These are phyloP conservation scores for Spatulosminthurus flaviceps DNA, from an alignment of 2,888 invertebrate species.

Conservation along the genomic window DNA sequence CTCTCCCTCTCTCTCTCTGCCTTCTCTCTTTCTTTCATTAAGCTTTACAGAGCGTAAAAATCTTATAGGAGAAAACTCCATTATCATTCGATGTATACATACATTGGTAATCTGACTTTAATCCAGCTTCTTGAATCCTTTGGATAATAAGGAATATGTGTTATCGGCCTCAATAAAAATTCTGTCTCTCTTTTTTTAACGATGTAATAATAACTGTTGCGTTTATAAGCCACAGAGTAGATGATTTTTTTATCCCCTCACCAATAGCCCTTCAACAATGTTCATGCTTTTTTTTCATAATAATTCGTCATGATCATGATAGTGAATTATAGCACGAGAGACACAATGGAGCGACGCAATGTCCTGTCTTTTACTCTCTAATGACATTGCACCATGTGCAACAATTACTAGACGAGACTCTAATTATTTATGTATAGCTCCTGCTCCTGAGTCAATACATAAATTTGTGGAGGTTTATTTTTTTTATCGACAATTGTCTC, in stretches of 20 bases:
- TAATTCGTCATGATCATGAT: conserved; percentile 34
- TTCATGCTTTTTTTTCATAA: conserved; percentile 30
- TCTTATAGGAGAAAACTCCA: conserved; percentile 15
- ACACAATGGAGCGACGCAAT: background rate
- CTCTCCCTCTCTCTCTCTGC: too few relatives aligned
- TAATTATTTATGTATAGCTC: too few relatives aligned
- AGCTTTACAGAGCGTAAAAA: conserved; percentile 51
- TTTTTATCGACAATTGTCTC: too few relatives aligned
- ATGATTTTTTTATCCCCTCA: background rate
- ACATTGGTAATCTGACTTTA: conserved; percentile 21
- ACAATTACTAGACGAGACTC: too few relatives aligned
- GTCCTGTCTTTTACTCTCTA: background rate
- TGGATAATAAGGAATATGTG: background rate
- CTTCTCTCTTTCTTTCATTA: conserved; percentile 25
- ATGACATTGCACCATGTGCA: too few relatives aligned
- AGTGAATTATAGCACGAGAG: background rate
- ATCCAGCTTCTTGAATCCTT: background rate
- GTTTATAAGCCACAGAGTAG: background rate
- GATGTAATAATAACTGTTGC: conserved; percentile 37
- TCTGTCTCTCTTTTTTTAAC: background rate
- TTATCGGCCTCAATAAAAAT: conserved; percentile 10
- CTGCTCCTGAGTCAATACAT: too few relatives aligned
- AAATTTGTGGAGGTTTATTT: too few relatives aligned
- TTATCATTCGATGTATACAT: conserved; percentile 31
- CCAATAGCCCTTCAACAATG: conserved; percentile 6